Evolutionary conservation across 2,888 invertebrate species (phyloP).

Genomic region (Dryococelus australis): DNA sequence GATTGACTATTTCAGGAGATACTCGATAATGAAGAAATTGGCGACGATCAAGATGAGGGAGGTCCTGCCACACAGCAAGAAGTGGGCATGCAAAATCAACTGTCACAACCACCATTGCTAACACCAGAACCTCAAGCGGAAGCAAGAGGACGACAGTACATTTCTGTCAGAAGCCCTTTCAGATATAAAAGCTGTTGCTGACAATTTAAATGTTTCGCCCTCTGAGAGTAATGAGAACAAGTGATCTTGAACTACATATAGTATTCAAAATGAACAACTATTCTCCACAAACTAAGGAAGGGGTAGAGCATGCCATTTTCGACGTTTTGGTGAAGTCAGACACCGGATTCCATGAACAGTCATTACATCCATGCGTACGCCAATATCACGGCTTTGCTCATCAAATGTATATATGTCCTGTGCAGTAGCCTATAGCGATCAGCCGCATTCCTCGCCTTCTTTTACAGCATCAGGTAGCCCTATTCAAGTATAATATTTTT

Average conservation of each 20-base stretch:
- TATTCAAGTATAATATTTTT: background rate
- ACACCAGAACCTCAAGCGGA: background rate
- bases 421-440: background rate
- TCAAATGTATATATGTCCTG: background rate
- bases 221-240: background rate
- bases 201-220: background rate
- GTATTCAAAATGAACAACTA: slow-evolving; percentile 11
- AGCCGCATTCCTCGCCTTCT: background rate
- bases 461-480: background rate
- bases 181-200: background rate
- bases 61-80: no score
- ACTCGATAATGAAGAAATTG: no score
- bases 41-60: no score
- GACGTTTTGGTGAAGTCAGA: slow-evolving; percentile 24
- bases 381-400: background rate
- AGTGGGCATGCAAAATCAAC: background rate
- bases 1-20: no score
- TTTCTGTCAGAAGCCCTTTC: background rate
- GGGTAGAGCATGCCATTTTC: slow-evolving; percentile 17
- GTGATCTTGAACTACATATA: background rate
- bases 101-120: background rate
- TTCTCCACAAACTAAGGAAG: background rate
- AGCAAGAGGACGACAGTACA: background rate
- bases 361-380: background rate
- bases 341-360: background rate